phyloP scores from a whole-genome alignment of 2,888 invertebrate species.

The Hypolimnas misippus region DNA sequence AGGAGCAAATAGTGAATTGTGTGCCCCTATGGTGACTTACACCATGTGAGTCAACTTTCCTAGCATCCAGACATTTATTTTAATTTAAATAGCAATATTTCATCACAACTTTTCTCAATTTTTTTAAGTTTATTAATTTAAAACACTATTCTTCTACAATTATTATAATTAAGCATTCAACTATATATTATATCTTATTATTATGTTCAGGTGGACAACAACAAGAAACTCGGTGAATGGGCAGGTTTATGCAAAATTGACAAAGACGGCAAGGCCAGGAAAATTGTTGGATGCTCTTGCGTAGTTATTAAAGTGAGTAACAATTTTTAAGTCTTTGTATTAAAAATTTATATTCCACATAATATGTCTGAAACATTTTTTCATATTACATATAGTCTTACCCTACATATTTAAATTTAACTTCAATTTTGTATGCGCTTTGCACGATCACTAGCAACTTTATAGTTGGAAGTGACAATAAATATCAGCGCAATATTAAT shows the following conservation, averaged over 20 bases:
- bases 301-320: constrained; percentile 95
- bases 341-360: too few species aligned
- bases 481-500: constrained; percentile 61
- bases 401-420: too few species aligned
- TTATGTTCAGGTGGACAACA: constrained; percentile 92
- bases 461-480: constrained; percentile 54
- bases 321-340: too few species aligned
- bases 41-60: constrained; percentile 76
- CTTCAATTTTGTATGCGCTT: too few species aligned
- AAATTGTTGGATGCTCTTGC: constrained; percentile 99
- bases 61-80: constrained; percentile 69
- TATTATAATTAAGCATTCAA: too few species aligned
- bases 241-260: constrained; percentile 99
- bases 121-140: too few species aligned
- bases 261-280: constrained; percentile 99
- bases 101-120: too few species aligned
- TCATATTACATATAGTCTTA: too few species aligned
- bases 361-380: too few species aligned
- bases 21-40: constrained; percentile 80
- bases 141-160: too few species aligned
- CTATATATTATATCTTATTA: too few species aligned
- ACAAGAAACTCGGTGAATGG: constrained; percentile 99
- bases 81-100: neutral
- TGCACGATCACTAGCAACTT: constrained; percentile 66
- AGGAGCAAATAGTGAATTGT: constrained; percentile 68